A percentile compares a stretch with the other conserved stretches of the same genome.
phyloP scores from a whole-genome alignment of 1,140 invertebrate genomes.

The Camponotus floridanus region DNA sequence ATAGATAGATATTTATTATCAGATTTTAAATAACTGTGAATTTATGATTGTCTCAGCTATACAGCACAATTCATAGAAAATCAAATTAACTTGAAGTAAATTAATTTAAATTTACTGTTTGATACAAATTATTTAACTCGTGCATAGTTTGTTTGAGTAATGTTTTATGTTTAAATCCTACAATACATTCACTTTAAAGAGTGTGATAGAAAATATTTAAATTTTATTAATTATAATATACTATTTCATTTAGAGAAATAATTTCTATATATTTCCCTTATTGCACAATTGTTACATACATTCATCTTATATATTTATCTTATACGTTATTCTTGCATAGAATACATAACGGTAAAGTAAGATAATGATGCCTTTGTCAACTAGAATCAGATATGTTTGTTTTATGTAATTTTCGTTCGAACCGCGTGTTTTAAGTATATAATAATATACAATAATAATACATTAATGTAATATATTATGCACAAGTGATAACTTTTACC shows the following conservation, averaged over 20 bases:
- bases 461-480: background rate
- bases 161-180: background rate
- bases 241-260: too few species aligned
- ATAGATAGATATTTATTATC: too few species aligned
- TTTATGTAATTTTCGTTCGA: background rate
- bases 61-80: background rate
- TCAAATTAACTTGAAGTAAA: background rate
- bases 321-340: background rate
- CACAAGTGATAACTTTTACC: background rate
- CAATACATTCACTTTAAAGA: too few species aligned
- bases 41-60: background rate
- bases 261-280: background rate
- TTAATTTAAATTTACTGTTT: too few species aligned
- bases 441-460: background rate
- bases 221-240: too few species aligned
- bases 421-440: too few species aligned
- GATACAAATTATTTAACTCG: background rate
- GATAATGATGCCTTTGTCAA: background rate
- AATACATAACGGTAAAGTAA: constrained; percentile 13
- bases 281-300: background rate
- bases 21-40: background rate
- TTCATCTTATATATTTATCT: background rate
- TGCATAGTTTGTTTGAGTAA: background rate
- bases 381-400: background rate
- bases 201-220: too few species aligned